phyloP scores from a whole-genome alignment of 2,113 vertebrate genomes.

The Gopherus evgoodei region DNA sequence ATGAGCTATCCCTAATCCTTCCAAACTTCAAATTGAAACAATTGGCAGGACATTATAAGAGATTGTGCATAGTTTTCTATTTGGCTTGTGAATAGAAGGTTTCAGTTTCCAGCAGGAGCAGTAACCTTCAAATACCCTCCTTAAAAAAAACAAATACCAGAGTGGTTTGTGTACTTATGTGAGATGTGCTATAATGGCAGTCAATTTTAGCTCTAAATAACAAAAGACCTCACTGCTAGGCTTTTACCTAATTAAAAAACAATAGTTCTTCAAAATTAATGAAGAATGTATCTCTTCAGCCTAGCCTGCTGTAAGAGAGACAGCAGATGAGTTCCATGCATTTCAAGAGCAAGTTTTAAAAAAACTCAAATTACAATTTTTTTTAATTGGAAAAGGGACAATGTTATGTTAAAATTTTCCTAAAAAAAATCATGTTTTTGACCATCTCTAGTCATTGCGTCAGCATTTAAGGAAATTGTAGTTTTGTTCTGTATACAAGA shows the following conservation, averaged over 20 bases:
- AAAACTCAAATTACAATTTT: neutral
- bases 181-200: neutral
- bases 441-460: neutral
- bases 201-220: neutral
- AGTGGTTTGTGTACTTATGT: neutral
- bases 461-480: neutral
- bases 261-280: neutral
- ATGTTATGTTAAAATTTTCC: neutral
- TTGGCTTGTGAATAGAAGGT: neutral
- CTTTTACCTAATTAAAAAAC: neutral
- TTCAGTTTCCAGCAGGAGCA: neutral
- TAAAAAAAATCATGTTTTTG: neutral
- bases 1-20: neutral
- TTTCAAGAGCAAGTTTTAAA: neutral
- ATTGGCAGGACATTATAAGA: neutral
- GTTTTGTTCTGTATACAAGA: neutral
- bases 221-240: rapidly evolving
- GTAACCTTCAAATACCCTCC: neutral
- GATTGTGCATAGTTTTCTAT: neutral
- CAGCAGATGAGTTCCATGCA: neutral
- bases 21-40: neutral
- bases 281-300: neutral
- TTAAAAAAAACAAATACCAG: neutral
- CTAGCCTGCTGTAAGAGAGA: neutral
- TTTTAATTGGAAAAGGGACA: neutral